Conservation (phyloP, 2,797 vertebrate genomes). For the Borostomias antarcticus region DNA sequence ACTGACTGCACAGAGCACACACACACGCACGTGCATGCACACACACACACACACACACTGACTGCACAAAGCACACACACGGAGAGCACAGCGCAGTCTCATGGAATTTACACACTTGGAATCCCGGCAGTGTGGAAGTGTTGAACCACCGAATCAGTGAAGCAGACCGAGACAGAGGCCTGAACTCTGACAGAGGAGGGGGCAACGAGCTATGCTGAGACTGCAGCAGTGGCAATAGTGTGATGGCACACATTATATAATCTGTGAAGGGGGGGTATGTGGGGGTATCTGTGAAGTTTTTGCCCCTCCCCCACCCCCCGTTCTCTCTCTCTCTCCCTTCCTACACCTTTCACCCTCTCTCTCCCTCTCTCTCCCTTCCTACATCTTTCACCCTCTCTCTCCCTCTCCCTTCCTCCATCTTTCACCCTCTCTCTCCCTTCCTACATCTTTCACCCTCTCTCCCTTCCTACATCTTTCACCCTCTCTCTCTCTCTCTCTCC, state of each 20-base stretch:
- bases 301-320: too few relatives aligned
- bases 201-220: background rate
- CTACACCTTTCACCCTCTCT: too few relatives aligned
- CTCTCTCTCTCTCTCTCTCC: slow-evolving; percentile 15
- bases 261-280: too few relatives aligned
- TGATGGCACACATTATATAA: background rate
- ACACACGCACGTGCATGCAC: slow-evolving; percentile 21
- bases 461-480: slow-evolving; percentile 1
- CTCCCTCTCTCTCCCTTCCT: too few relatives aligned
- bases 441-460: background rate
- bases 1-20: background rate
- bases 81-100: background rate
- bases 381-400: too few relatives aligned
- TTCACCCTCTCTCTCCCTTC: background rate
- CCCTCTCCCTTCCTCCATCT: too few relatives aligned
- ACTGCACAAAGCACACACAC: slow-evolving; percentile 17
- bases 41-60: background rate
- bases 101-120: slow-evolving; percentile 4
- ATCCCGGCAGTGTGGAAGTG: background rate
- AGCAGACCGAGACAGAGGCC: background rate
- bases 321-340: too few relatives aligned
- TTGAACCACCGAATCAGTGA: background rate
- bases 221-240: background rate
- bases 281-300: too few relatives aligned
- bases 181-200: background rate